These are phyloP conservation scores for Keiferia lycopersicella DNA, from an alignment of 2,888 invertebrate genomes.

Conservation along the genomic window DNA sequence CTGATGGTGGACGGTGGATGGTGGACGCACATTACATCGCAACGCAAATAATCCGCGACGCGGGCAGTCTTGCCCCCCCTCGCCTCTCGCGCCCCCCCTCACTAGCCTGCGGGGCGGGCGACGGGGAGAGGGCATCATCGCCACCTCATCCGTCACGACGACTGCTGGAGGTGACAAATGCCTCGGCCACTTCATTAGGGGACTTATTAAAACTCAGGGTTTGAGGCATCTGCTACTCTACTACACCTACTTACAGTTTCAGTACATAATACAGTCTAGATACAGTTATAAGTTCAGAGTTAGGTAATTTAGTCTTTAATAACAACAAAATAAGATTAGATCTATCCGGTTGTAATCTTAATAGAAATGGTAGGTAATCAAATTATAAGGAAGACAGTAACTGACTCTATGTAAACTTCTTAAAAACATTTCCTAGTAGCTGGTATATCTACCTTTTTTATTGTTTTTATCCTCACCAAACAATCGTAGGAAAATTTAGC, in stretches of 20 bases:
- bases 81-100: background rate
- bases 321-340: too few species aligned
- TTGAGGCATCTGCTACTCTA: constrained; percentile 1
- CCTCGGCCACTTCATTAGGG: constrained; percentile 51
- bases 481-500: background rate
- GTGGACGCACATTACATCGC: constrained; percentile 21
- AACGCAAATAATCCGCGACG: constrained; percentile 18
- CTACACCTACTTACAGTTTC: background rate
- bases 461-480: background rate
- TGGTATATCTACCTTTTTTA: background rate
- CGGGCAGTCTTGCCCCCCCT: background rate
- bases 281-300: too few species aligned
- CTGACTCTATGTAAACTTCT: too few species aligned
- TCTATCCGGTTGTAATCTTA: too few species aligned
- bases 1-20: background rate
- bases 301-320: too few species aligned
- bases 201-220: constrained; percentile 49
- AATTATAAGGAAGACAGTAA: too few species aligned
- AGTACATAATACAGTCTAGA: too few species aligned
- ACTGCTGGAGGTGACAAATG: constrained; percentile 67
- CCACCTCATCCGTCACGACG: constrained; percentile 57
- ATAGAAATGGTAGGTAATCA: too few species aligned
- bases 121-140: constrained; percentile 16
- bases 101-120: background rate
- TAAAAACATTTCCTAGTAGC: background rate